Evolutionary conservation across 2,888 invertebrate species (phyloP).

Genomic region (Seira ritae): DNA sequence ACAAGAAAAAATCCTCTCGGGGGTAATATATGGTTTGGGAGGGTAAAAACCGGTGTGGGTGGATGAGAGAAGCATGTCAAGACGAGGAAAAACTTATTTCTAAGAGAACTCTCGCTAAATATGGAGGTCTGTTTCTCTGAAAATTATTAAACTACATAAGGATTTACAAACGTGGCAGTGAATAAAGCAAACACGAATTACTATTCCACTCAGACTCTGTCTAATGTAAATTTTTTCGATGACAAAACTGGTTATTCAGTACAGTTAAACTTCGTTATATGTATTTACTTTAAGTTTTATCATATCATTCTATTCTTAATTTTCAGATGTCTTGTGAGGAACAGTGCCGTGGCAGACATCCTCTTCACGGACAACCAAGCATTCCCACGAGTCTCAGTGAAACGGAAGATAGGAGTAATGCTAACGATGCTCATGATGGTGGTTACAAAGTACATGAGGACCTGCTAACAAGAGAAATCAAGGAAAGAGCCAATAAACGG

Average conservation of each 20-base stretch:
- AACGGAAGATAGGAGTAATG: background rate
- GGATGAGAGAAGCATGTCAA: no score
- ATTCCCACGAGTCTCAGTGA: constrained; percentile 23
- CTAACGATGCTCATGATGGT: background rate
- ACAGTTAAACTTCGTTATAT: no score
- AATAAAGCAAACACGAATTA: no score
- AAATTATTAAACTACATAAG: no score
- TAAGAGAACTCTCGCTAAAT: background rate
- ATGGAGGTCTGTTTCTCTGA: background rate
- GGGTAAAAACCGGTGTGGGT: background rate
- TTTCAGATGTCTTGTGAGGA: constrained; percentile 66
- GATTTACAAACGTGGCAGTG: no score
- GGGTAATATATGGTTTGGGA: constrained; percentile 43
- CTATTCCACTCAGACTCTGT: no score
- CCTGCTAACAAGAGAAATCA: constrained; percentile 24
- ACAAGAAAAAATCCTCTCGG: constrained; percentile 45
- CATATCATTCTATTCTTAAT: constrained; percentile 24
- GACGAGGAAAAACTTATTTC: constrained; percentile 48
- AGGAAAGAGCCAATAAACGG: constrained; percentile 31
- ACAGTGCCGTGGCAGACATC: constrained; percentile 37
- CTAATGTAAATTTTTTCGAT: no score
- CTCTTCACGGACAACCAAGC: no score
- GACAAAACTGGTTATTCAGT: no score
- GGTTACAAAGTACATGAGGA: background rate
- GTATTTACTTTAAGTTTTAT: background rate